Evolutionary conservation across 92 coral and sea anemone genomes (phyloP), one percentile per base, ranked within the genome.

Genomic region (Diadumene lineata): DNA sequence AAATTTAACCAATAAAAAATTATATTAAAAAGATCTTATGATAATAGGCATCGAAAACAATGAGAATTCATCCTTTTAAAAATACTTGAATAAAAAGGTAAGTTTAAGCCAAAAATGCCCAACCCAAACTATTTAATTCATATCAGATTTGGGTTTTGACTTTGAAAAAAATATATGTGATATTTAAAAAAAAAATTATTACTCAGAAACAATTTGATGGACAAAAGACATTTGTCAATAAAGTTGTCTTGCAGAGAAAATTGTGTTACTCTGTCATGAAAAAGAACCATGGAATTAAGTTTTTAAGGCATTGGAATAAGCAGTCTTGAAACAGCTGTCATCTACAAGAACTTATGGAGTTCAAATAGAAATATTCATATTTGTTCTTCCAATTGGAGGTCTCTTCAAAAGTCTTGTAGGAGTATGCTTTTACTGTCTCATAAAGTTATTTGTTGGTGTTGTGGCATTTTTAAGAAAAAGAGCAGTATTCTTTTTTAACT

Each of bases 401-500:
- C 38, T 22, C 38, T 29, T n/a, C 22, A 22, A 50, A 34, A 19
- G 26, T 26, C 33, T 58, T 53, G 8, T 23, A 25, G 18, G 48
- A 53, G 55, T 10, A 70, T 70, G 51, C 50, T 70, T 16, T 18
- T 34, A 23, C 27, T 43, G 24, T 55, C 33, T 55, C 21, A 18
- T 23, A 55, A 29, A 51, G 63, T 53, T 26, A 19, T 70, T 28
- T 8, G 58, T 19, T 23, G 43, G 22, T 33, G 26, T 17, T 50
- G 34, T 23, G 31, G 22, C 25, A 53, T 16, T 19, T 38, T 58
- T 67, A 46, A 24, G 82, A 56, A 77, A 77, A 77, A 50, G 82
- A 77, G 68, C 82, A 77, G 82, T 65, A 66, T 77, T 43, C 65
- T 69, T 61, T 62, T 75, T 50, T 31, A 13, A 29, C 46, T 53